Conservation (phyloP, 2,113 vertebrate genomes). For the Catharus minimus region DNA sequence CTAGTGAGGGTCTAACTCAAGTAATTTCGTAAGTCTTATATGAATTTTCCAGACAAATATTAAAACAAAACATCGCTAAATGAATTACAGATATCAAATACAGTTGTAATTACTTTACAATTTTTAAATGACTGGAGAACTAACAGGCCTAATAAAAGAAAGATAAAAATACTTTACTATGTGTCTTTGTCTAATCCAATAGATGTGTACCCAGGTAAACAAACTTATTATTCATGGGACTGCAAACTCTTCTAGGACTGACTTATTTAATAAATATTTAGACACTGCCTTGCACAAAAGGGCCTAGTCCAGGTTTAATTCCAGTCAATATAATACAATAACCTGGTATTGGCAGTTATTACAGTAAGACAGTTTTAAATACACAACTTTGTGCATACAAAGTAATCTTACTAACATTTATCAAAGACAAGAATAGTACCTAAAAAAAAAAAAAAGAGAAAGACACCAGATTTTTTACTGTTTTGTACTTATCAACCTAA, state of each 20-base stretch:
- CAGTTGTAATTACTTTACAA: background rate
- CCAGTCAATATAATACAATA: background rate
- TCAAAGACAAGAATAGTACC: background rate
- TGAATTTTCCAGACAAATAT: background rate
- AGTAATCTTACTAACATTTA: background rate
- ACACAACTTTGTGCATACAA: background rate
- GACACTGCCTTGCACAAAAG: background rate
- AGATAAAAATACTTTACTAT: background rate
- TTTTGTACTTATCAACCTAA: background rate
- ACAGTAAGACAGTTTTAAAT: background rate
- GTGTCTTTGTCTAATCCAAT: background rate
- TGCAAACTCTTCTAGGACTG: background rate
- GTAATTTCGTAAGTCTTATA: background rate
- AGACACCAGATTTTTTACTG: background rate
- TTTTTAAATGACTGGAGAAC: background rate
- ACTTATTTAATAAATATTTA: constrained; percentile 18
- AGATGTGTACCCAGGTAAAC: background rate
- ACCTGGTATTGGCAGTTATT: background rate
- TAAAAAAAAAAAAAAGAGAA: background rate
- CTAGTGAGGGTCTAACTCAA: background rate
- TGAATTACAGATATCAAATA: background rate
- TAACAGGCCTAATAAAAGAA: background rate
- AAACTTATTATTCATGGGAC: background rate
- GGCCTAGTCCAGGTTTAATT: background rate
- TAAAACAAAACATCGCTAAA: background rate